Evolutionary conservation across 2,113 vertebrate species (phyloP), one percentile per base, ranked within the genome.

Genomic region (Riparia riparia): DNA sequence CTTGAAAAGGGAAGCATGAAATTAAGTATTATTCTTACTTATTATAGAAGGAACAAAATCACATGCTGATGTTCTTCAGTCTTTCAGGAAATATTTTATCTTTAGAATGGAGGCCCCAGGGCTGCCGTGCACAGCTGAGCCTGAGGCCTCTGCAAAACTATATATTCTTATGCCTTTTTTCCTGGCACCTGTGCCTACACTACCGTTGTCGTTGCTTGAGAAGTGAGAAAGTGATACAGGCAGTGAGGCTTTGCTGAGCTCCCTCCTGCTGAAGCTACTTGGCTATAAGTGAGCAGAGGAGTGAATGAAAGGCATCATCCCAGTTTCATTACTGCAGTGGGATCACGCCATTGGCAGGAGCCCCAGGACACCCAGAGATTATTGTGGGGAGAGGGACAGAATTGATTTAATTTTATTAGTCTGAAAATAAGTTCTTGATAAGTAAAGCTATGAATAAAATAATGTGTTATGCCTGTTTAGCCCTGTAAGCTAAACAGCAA

Each of bases 51-150:
- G 86, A 91, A 87, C 45, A 82, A 89, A 95, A 82, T 95, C 73
- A 87, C 17, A 32, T 28, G 39, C 63, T 86, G 81, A 79, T 87
- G 65, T 79, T 94, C 81, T 71, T 84, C 56, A 37, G 89, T 89
- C 77, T 95, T 92, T 93, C 70, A 65, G 91, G 84, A 95, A 94
- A 79, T 89, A 71, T 72, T 94, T 94, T 81, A 76, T 96, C 42
- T 78, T 92, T 89, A 95, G 83, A 86, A 79, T 2, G 5, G 85
- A 89, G 83, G 86, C 57, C 49, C 44, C 73, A 64, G 39, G 61
- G 57, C 86, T 89, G 77, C 57, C 1, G 0, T 74, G 77, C 65
- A 44, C 73, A 73, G 73, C 69, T 89, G 73, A 94, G 77, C 80
- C 80, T 37, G 56, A 60, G 84, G 41, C 69, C 37, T 45, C 50